These are phyloP conservation scores for Andrena bicolor DNA, from an alignment of 2,888 invertebrate genomes.

Conservation along the genomic window DNA sequence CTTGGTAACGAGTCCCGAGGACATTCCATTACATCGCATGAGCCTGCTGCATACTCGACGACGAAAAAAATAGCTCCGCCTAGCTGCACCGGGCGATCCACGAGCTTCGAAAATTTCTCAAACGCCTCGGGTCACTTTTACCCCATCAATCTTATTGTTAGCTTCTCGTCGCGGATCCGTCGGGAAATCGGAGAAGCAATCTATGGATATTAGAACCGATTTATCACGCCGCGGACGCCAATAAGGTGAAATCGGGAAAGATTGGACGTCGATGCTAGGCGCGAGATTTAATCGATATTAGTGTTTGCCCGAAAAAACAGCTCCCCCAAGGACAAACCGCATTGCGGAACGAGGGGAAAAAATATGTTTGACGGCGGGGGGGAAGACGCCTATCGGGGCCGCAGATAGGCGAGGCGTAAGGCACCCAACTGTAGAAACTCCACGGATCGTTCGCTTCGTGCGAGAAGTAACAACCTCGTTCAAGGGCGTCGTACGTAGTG, in stretches of 20 bases:
- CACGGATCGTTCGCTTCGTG: slow-evolving; percentile 31
- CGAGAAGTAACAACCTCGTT: slow-evolving; percentile 59
- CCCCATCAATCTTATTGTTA: not conserved
- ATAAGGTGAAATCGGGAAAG: not conserved
- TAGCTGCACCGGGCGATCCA: not conserved
- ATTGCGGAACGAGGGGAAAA: slow-evolving; percentile 28
- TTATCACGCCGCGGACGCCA: not conserved
- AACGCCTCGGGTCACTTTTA: not conserved
- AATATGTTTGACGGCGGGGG: slow-evolving; percentile 9
- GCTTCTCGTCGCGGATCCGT: not conserved
- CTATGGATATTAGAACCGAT: slow-evolving; percentile 2
- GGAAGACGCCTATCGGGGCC: slow-evolving; percentile 11
- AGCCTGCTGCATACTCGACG: not conserved
- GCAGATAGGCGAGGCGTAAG: slow-evolving; percentile 14
- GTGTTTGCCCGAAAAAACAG: slow-evolving; percentile 1
- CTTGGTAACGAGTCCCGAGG: slow-evolving; percentile 61
- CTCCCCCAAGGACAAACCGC: slow-evolving; percentile 6
- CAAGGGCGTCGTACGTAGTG: slow-evolving; percentile 61
- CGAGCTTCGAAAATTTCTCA: not conserved
- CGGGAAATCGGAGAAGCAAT: slow-evolving; percentile 4
- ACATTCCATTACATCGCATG: slow-evolving; percentile 50
- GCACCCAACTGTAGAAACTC: slow-evolving; percentile 14
- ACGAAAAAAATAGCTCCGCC: not conserved
- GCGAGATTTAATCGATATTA: slow-evolving; percentile 10
- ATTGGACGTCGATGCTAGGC: not conserved